phyloP scores from a whole-genome alignment of 2,888 invertebrate genomes.

The Andricus curvator region DNA sequence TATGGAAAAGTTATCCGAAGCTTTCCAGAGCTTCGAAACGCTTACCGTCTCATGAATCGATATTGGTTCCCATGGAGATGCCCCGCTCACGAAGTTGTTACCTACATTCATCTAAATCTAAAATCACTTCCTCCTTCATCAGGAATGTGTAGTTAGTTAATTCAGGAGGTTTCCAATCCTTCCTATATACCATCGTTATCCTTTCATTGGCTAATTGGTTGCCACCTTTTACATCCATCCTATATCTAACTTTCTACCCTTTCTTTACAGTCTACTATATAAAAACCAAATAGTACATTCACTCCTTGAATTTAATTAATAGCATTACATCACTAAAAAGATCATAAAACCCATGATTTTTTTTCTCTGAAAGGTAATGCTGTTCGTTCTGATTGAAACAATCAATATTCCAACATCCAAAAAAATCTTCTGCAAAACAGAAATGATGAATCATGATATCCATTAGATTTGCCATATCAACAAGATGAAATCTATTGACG shows the following conservation, averaged over 20 bases:
- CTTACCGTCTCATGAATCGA: conserved; percentile 69
- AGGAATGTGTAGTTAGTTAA: conserved; percentile 23
- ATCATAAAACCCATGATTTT: background rate
- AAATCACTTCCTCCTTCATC: conserved; percentile 64
- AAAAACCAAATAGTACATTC: background rate
- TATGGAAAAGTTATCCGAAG: conserved; percentile 49
- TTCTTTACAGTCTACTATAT: background rate
- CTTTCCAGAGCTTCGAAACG: conserved; percentile 52
- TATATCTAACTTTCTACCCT: conserved; percentile 3
- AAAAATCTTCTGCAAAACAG: background rate
- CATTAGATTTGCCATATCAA: background rate
- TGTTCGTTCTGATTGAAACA: background rate
- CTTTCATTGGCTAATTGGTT: conserved; percentile 30
- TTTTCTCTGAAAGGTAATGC: background rate
- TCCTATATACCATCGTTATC: conserved; percentile 25
- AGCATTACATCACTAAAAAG: background rate
- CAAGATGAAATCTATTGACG: background rate
- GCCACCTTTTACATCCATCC: conserved; percentile 32
- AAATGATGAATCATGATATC: background rate
- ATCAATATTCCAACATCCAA: background rate
- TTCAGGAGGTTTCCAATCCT: conserved; percentile 33
- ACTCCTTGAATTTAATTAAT: background rate
- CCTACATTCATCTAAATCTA: conserved; percentile 70
- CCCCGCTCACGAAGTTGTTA: conserved; percentile 72
- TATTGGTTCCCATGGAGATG: conserved; percentile 76